Conservation (phyloP, 1,140 invertebrate genomes). For the Hestina assimilis region DNA sequence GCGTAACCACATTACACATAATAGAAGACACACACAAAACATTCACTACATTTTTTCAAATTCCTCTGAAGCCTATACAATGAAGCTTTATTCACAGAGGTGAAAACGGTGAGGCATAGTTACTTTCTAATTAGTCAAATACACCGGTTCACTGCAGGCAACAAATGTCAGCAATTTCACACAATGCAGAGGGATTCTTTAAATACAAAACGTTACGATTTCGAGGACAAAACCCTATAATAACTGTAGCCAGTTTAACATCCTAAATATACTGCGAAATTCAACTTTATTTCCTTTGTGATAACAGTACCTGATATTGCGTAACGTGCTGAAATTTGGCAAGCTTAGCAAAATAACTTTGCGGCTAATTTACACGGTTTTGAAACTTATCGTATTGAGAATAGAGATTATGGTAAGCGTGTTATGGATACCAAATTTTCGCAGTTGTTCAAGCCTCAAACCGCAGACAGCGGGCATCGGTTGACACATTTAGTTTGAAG, state of each 20-base stretch:
- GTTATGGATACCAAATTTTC: slow-evolving; percentile 9
- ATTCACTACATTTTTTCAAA: too few relatives aligned
- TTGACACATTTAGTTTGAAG: slow-evolving; percentile 40
- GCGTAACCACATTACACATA: too few relatives aligned
- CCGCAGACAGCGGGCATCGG: slow-evolving; percentile 43
- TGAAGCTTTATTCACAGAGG: too few relatives aligned
- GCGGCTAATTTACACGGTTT: background rate
- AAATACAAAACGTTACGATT: slow-evolving; percentile 9
- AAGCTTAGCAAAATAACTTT: background rate
- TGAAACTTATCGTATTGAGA: slow-evolving; percentile 4
- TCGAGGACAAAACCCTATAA: slow-evolving; percentile 18
- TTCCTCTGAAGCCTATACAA: too few relatives aligned
- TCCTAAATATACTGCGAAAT: slow-evolving; percentile 9
- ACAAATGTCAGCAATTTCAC: slow-evolving; percentile 17
- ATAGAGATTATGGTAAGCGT: slow-evolving; percentile 5
- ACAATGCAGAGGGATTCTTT: slow-evolving; percentile 16
- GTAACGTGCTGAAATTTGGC: slow-evolving; percentile 22
- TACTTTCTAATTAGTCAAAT: background rate
- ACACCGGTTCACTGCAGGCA: slow-evolving; percentile 4
- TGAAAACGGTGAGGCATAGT: background rate
- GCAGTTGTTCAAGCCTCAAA: slow-evolving; percentile 35
- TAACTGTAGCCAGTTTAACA: slow-evolving; percentile 8
- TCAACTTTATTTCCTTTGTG: slow-evolving; percentile 26
- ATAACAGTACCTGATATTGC: slow-evolving; percentile 22
- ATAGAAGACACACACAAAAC: too few relatives aligned